A percentile compares a stretch with the other conserved stretches of the same genome.
Evolutionary conservation across 2,888 invertebrate species (phyloP).

Genomic region (Aphidoletes aphidimyza): DNA sequence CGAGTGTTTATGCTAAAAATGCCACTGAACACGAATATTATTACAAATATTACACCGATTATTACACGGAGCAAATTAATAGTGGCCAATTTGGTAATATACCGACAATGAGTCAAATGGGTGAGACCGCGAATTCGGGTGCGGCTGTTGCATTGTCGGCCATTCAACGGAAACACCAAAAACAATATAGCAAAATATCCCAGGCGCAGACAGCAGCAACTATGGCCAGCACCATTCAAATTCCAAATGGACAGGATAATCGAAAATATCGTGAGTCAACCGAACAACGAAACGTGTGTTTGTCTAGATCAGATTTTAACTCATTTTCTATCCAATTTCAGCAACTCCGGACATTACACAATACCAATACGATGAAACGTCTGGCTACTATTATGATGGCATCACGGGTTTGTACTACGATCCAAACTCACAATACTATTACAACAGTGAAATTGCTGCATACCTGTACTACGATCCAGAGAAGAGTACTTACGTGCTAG

Average conservation of each 20-base stretch:
- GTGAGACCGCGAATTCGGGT: slow-evolving; percentile 77
- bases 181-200: slow-evolving; percentile 50
- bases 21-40: slow-evolving; percentile 77
- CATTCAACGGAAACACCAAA: slow-evolving; percentile 68
- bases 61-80: slow-evolving; percentile 70
- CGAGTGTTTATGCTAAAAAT: slow-evolving; percentile 78
- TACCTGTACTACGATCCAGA: slow-evolving; percentile 96
- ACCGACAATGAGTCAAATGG: slow-evolving; percentile 61
- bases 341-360: slow-evolving; percentile 87
- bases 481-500: slow-evolving; percentile 72
- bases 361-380: slow-evolving; percentile 93
- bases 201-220: slow-evolving; percentile 65
- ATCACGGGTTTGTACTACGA: slow-evolving; percentile 95
- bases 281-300: neutral
- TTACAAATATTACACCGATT: slow-evolving; percentile 78
- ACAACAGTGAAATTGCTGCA: slow-evolving; percentile 88
- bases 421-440: slow-evolving; percentile 95
- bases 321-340: slow-evolving; percentile 58
- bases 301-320: neutral
- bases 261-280: slow-evolving; percentile 71
- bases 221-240: slow-evolving; percentile 61
- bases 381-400: slow-evolving; percentile 96
- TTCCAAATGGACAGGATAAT: slow-evolving; percentile 73
- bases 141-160: slow-evolving; percentile 92
- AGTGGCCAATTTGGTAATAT: slow-evolving; percentile 63